Base-by-base conservation (phyloP, 2,888 invertebrate species). In the Drosophila hamatofila region DNA sequence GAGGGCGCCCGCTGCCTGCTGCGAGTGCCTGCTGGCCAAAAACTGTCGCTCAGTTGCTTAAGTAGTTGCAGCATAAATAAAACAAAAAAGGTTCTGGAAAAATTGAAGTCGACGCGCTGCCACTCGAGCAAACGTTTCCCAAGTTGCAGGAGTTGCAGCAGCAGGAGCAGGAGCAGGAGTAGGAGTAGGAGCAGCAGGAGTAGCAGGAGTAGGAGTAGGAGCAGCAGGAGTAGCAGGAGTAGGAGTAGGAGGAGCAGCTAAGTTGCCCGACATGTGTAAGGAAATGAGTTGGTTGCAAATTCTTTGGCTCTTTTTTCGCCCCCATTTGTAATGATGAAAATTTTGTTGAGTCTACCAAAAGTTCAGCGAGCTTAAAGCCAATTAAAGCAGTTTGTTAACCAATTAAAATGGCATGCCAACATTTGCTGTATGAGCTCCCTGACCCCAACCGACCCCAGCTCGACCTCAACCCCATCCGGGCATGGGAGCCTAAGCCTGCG, bases 301-400 rank as follows among this genome's bases (percentile, higher is more conserved):
- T 30, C 12, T 18, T 49, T 25, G 52, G 54, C 8, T 42, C 49
- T 51, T 33, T 14, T 7, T 12, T 14, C 2, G 0, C 4, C 8
- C 8, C 35, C 35, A 25, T 54, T 57, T 71, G 59, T 25, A 25
- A 30, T 7, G 57, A 39, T 58, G 56, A 11, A 61, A 75, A 63
- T 66, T 60, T 62, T 42, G 61, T 49, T 25, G 39, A 57, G 59
- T 39, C 30, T 41, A 12, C 48, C 46, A 60, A 70, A 48, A 55
- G 41, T 37, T 37, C 35, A 52, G 46, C 57, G 54, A 48, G 60
- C 76, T 83, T 83, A 61, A 79, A 88, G 88, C 65, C 86, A 88
- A 85, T 84, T 85, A 85, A 80, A 85, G 73, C 78, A 72, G 74
- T 83, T 81, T 85, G 86, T 88, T 77, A 72, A 79, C 88, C 86